Evolutionary conservation across 2,113 vertebrate genomes (phyloP).

Genomic region (Taurulus bubalis): DNA sequence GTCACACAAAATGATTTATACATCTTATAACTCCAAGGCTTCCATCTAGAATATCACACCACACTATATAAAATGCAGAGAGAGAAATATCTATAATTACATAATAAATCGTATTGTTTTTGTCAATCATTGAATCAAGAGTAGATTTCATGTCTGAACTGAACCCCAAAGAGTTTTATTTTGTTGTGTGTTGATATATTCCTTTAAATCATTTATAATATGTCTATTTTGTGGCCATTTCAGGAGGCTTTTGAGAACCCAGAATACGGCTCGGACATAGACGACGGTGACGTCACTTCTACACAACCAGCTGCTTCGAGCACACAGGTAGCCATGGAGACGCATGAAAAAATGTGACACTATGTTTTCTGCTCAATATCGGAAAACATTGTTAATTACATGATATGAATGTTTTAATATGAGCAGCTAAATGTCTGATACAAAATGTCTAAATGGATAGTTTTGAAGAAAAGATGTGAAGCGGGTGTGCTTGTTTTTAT

Average conservation of each 20-base stretch:
- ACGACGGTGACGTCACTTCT: not conserved
- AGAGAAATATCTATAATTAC: not conserved
- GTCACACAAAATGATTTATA: not conserved
- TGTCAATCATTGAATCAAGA: not conserved
- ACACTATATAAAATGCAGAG: not conserved
- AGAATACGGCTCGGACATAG: not conserved
- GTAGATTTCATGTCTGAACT: not conserved
- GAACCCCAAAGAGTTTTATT: not conserved
- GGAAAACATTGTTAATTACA: not conserved
- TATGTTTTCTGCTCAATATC: not conserved
- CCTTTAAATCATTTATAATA: not conserved
- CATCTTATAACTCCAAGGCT: not conserved
- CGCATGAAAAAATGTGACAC: not conserved
- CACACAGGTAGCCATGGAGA: conserved; percentile 59
- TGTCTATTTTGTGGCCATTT: not conserved
- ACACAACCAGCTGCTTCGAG: not conserved
- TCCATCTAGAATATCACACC: not conserved
- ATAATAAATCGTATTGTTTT: not conserved
- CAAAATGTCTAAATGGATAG: not conserved
- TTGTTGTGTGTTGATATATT: not conserved
- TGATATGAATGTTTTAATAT: not conserved
- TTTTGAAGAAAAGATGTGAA: not conserved
- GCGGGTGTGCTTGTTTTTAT: not conserved
- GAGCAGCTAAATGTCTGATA: not conserved
- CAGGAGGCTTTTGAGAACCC: conserved; percentile 64